phyloP scores from a whole-genome alignment of 64 coral and sea anemone genomes.

The Pachyseris speciosa region DNA sequence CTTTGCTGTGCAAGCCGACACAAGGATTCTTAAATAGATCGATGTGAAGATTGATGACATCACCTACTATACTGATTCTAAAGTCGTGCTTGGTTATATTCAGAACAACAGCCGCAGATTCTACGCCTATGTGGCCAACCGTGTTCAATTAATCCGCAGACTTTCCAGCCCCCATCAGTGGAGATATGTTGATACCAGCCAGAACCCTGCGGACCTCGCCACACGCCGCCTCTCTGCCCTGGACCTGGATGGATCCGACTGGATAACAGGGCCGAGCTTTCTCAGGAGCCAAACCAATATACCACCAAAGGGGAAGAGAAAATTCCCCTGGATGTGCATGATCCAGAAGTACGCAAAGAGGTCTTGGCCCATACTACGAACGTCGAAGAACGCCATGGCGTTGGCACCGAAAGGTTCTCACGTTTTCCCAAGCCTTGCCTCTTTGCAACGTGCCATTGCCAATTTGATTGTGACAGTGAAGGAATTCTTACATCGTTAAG shows the following conservation, averaged over 20 bases:
- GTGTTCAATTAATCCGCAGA: conserved; percentile 46
- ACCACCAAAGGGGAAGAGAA: background rate
- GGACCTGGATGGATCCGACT: conserved; percentile 10
- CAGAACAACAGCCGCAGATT: background rate
- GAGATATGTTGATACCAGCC: conserved; percentile 44
- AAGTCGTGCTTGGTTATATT: too few relatives aligned
- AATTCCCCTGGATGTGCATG: background rate
- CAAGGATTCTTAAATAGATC: background rate
- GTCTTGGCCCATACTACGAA: background rate
- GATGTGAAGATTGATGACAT: background rate
- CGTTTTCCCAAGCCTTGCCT: conserved; percentile 34
- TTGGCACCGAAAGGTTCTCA: conserved; percentile 27
- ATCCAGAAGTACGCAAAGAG: conserved; percentile 59
- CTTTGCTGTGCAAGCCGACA: background rate
- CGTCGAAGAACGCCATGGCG: background rate
- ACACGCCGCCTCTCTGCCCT: conserved; percentile 12
- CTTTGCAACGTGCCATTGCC: conserved; percentile 38
- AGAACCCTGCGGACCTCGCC: conserved; percentile 62
- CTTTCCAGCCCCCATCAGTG: conserved; percentile 25
- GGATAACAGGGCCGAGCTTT: conserved; percentile 53
- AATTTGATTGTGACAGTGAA: conserved; percentile 21
- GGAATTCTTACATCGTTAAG: background rate
- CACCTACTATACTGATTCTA: background rate
- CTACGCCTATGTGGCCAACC: too few relatives aligned
- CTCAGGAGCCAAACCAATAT: background rate